Evolutionary conservation across 2,797 vertebrate genomes (phyloP), one percentile per base, ranked within the genome.

Genomic region (Enteromius mattozi): DNA sequence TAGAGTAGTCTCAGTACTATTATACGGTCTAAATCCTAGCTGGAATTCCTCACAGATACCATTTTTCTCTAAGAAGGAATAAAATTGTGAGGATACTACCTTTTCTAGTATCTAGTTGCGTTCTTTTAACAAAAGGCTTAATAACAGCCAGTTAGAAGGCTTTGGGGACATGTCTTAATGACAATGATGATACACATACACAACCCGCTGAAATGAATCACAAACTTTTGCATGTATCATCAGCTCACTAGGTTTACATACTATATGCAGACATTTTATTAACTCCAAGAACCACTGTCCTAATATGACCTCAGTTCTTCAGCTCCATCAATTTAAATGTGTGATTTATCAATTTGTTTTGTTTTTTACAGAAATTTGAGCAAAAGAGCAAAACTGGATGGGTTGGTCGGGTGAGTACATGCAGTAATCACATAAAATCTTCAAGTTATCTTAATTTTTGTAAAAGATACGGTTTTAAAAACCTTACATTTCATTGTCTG

Each of bases 351-450:
- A 0, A n/a, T 33, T 3, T 49, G 1, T 37, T 21, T 40, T 19
- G 2, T 78, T 30, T 79, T 24, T n/a, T 30, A 24, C 92, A 94
- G 91, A 96, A 96, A 88, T 96, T 96, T 84, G 88, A 95, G 86
- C 97, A 99, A 93, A 95, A 92, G 78, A 99, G 97, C 91, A 93
- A 91, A 90, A 97, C 97, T 3, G 98, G 98, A 92, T 99, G 98
- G 98, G 92, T 97, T 86, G 98, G 98, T 84, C 96, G 96, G 90
- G 98, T 99, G 95, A 93, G 98, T 97, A 78, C 21, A 81, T 47
- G 30, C 27, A 83, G 21, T 17, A 69, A 78, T 45, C 27, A 37
- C 24, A 71, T 47, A 3, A 16, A 19, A n/a, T 9, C 19, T 61
- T 78, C 0, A 59, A 6, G 54, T 30, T 4, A 12, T 30, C 35